Conservation (phyloP, 1,140 invertebrate genomes). For the Steinernema feltiae region DNA sequence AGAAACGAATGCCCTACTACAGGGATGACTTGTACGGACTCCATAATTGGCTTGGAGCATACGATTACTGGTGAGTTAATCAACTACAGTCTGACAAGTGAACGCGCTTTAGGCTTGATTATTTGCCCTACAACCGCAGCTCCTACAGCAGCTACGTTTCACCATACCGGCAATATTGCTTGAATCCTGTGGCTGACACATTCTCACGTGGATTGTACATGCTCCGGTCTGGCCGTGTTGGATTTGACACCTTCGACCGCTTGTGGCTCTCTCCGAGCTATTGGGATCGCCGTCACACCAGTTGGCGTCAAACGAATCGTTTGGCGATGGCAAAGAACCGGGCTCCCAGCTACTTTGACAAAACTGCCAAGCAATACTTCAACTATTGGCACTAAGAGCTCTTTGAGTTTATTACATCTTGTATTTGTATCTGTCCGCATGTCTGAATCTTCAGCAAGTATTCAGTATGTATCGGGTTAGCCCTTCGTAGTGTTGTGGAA, state of each 20-base stretch:
- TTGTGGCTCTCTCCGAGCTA: background rate
- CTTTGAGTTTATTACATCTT: background rate
- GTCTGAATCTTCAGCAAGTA: no score
- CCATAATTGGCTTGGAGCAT: background rate
- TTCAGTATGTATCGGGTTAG: background rate
- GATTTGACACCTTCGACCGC: background rate
- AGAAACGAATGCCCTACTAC: conserved; percentile 5
- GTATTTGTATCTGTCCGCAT: no score
- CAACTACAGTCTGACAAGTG: background rate
- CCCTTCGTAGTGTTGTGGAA: background rate
- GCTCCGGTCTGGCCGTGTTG: background rate
- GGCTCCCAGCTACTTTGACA: background rate
- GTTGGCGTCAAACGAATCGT: background rate
- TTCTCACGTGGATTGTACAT: background rate
- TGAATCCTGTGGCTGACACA: background rate
- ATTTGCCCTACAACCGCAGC: background rate
- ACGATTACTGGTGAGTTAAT: background rate
- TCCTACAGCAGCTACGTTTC: conserved; percentile 6
- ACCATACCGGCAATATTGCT: background rate
- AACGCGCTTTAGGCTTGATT: background rate
- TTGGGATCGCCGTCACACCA: background rate
- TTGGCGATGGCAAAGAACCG: background rate
- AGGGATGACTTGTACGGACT: background rate
- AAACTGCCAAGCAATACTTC: conserved; percentile 12
- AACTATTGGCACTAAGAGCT: background rate